phyloP scores from a whole-genome alignment of 2,113 vertebrate species.

The Siniperca chuatsi region DNA sequence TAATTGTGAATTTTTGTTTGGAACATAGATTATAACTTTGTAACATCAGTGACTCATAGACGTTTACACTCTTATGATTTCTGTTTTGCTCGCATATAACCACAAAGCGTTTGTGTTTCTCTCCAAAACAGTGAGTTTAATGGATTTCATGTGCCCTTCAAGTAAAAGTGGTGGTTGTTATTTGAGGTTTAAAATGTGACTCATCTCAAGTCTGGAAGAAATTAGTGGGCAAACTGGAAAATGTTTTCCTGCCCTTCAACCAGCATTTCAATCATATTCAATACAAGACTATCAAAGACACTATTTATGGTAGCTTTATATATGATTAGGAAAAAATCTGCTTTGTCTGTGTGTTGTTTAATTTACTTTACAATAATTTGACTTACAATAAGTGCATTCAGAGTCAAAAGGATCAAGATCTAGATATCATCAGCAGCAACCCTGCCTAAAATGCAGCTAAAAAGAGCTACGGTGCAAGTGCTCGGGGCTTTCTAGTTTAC shows the following conservation, averaged over 20 bases:
- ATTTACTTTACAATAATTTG: background rate
- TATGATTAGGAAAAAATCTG: background rate
- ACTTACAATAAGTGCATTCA: background rate
- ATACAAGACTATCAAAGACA: background rate
- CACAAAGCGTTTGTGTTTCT: background rate
- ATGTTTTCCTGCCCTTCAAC: constrained; percentile 1
- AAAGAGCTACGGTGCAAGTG: background rate
- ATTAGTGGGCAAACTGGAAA: constrained; percentile 23
- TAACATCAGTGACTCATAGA: constrained; percentile 23
- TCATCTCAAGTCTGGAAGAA: constrained; percentile 60
- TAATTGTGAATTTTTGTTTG: constrained; percentile 9
- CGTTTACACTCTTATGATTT: background rate
- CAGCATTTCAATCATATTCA: constrained; percentile 8
- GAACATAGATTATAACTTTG: background rate
- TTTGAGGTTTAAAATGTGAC: constrained; percentile 43
- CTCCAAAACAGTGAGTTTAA: constrained; percentile 30
- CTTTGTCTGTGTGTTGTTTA: background rate
- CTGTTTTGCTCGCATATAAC: background rate
- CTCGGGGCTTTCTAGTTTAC: background rate
- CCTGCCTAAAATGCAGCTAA: background rate
- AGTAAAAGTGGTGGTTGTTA: constrained; percentile 24
- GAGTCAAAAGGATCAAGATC: background rate
- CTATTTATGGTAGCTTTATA: background rate
- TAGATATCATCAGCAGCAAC: background rate
- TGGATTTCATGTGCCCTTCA: constrained; percentile 16